phyloP scores from a whole-genome alignment of 2,888 invertebrate genomes.

The Drosophila helvetica region DNA sequence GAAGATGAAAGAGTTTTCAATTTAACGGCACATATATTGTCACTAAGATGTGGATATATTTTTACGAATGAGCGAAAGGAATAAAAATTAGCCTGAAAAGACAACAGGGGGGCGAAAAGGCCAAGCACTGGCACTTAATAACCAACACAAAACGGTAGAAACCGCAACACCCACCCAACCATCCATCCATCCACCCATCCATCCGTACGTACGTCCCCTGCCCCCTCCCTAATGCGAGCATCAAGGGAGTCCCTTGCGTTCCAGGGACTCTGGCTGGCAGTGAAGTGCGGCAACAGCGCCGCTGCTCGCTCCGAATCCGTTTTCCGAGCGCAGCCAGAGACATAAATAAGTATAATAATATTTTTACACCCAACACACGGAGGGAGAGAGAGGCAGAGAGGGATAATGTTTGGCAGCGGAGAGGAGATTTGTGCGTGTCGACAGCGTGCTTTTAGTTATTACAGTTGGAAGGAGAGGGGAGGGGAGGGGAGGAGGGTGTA shows the following conservation, averaged over 20 bases:
- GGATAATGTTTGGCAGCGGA: slow-evolving; percentile 47
- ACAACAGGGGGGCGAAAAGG: not conserved
- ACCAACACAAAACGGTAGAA: not conserved
- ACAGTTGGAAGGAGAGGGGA: slow-evolving; percentile 22
- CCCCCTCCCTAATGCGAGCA: slow-evolving; percentile 7
- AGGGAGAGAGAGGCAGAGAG: slow-evolving; percentile 18
- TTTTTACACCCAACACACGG: slow-evolving; percentile 30
- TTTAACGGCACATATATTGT: slow-evolving; percentile 54
- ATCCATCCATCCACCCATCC: not conserved
- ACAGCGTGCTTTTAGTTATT: slow-evolving; percentile 51
- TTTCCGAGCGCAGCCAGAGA: slow-evolving; percentile 47
- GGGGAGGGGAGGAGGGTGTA: slow-evolving; percentile 2
- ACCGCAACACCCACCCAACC: not conserved
- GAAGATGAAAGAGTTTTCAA: slow-evolving; percentile 51
- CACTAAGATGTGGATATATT: not conserved
- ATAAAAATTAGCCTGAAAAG: not conserved
- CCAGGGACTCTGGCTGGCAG: slow-evolving; percentile 23
- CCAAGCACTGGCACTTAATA: not conserved
- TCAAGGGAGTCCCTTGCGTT: slow-evolving; percentile 33
- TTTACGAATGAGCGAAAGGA: too few relatives aligned
- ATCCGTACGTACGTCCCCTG: slow-evolving; percentile 10
- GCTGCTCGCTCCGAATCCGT: slow-evolving; percentile 40
- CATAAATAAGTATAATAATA: slow-evolving; percentile 61
- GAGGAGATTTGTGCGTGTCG: slow-evolving; percentile 25
- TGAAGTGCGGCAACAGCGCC: slow-evolving; percentile 66